Conservation (phyloP, 2,113 vertebrate species). For the Zapornia atra region DNA sequence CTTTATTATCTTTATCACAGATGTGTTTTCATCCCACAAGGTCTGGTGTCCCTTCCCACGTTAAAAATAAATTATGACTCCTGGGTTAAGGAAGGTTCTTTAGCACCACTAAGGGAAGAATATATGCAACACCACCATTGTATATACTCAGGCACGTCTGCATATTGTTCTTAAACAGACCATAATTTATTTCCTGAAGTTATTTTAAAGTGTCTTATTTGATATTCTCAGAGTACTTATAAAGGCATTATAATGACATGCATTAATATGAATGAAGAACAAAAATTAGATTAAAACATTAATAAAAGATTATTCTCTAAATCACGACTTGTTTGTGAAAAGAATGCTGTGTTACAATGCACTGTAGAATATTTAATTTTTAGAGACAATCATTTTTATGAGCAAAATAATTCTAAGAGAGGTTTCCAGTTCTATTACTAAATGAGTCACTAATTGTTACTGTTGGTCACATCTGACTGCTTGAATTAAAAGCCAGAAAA, state of each 20-base stretch:
- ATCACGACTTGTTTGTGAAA: background rate
- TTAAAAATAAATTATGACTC: background rate
- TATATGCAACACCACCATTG: background rate
- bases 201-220: background rate
- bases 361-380: background rate
- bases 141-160: background rate
- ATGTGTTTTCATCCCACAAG: background rate
- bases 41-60: background rate
- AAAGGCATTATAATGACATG: background rate
- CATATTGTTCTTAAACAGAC: background rate
- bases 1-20: background rate
- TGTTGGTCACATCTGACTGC: background rate
- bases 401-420: background rate
- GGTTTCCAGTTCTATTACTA: background rate
- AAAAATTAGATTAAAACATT: constrained; percentile 24
- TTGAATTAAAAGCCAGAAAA: background rate
- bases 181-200: background rate
- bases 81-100: background rate
- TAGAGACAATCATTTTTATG: background rate
- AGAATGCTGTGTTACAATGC: background rate
- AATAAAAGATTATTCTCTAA: background rate
- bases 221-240: background rate
- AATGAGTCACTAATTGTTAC: background rate
- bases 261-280: background rate
- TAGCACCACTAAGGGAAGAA: background rate